phyloP scores from a whole-genome alignment of 2,797 vertebrate genomes.

The Gallinago nigripennis region DNA sequence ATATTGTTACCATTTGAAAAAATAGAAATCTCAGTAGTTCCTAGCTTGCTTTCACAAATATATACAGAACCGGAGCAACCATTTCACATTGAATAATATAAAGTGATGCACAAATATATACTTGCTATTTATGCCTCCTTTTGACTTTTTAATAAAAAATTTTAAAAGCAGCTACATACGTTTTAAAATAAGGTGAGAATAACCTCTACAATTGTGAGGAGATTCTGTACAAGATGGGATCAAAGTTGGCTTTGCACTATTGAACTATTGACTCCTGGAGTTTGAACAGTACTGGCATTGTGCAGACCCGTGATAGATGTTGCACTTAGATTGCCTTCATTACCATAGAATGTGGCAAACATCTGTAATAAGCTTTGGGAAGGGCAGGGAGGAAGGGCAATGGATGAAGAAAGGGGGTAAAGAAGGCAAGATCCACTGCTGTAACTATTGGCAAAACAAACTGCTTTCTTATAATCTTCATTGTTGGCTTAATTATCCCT shows the following conservation, averaged over 20 bases:
- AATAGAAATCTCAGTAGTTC: neutral
- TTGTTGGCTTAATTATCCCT: neutral
- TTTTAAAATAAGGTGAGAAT: neutral
- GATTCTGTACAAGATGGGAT: neutral
- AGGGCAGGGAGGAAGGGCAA: neutral
- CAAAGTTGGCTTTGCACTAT: neutral
- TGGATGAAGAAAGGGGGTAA: neutral
- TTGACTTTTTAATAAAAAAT: neutral
- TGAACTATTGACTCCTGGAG: neutral
- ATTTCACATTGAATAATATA: neutral
- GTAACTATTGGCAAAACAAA: neutral
- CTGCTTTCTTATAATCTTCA: neutral
- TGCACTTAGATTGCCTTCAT: neutral
- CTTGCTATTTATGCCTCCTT: neutral
- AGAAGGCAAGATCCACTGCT: neutral
- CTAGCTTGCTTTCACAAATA: neutral
- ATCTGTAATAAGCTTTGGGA: neutral
- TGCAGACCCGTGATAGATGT: neutral
- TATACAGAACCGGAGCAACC: neutral
- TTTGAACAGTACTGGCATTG: neutral
- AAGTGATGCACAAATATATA: neutral
- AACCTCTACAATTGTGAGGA: neutral
- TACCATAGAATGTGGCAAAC: neutral
- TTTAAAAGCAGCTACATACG: neutral
- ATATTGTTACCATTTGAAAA: neutral